Evolutionary conservation across 2,797 vertebrate genomes (phyloP).

Genomic region (Phyllotis vaccarum): DNA sequence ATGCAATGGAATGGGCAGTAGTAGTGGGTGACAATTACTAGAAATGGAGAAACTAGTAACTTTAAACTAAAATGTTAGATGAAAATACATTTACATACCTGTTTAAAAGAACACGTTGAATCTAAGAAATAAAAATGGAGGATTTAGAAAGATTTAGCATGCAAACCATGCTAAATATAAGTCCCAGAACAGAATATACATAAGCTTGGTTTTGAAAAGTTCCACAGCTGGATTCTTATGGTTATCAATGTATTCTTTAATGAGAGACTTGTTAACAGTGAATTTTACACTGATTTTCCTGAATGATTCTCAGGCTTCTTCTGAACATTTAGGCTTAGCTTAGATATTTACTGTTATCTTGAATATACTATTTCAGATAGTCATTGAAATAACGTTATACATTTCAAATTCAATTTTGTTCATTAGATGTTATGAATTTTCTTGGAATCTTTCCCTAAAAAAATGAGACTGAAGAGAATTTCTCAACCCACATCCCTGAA

Average conservation of each 20-base stretch:
- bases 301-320: neutral
- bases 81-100: neutral
- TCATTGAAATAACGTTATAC: conserved; percentile 18
- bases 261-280: neutral
- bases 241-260: neutral
- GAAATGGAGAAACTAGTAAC: neutral
- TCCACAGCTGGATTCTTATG: neutral
- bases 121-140: conserved; percentile 3
- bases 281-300: neutral
- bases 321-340: neutral
- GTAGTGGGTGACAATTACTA: neutral
- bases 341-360: conserved; percentile 14
- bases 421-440: neutral
- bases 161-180: conserved; percentile 26
- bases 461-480: conserved; percentile 10
- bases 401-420: conserved; percentile 73
- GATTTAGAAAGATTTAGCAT: neutral
- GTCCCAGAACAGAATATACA: neutral
- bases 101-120: neutral
- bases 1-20: neutral
- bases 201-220: neutral
- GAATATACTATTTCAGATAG: neutral
- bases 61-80: neutral
- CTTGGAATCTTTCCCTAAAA: conserved; percentile 21
- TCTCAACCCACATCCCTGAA: neutral